These are phyloP conservation scores for Drosophila heteroneura DNA, from an alignment of 2,888 invertebrate genomes.

Conservation along the genomic window DNA sequence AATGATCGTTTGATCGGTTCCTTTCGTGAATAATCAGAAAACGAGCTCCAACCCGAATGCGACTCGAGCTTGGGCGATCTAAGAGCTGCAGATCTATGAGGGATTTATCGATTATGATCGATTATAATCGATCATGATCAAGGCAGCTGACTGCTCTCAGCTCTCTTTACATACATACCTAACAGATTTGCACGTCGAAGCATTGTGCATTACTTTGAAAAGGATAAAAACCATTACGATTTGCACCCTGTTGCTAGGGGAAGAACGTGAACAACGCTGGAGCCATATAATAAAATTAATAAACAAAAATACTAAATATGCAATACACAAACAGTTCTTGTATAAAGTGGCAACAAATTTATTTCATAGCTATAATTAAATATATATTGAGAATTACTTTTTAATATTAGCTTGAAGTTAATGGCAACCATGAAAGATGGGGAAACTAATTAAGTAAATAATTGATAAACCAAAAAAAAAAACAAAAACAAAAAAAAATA, in stretches of 20 bases:
- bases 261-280: slow-evolving; percentile 19
- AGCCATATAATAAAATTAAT: slow-evolving; percentile 27
- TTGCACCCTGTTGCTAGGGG: slow-evolving; percentile 32
- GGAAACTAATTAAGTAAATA: slow-evolving; percentile 48
- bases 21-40: neutral
- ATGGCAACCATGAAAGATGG: slow-evolving; percentile 38
- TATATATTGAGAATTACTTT: slow-evolving; percentile 74
- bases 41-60: neutral
- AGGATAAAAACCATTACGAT: slow-evolving; percentile 9
- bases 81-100: neutral
- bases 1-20: neutral
- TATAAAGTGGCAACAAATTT: slow-evolving; percentile 69
- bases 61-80: neutral
- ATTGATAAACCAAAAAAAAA: slow-evolving; percentile 36
- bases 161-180: slow-evolving; percentile 25
- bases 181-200: slow-evolving; percentile 52
- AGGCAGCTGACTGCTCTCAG: neutral
- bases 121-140: neutral
- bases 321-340: slow-evolving; percentile 64
- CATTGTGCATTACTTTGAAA: slow-evolving; percentile 24
- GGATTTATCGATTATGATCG: neutral
- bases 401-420: slow-evolving; percentile 75
- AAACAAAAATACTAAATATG: slow-evolving; percentile 25
- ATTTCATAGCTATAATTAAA: slow-evolving; percentile 75
- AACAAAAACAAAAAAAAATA: slow-evolving; percentile 38